These are phyloP conservation scores for Bellardia pandia DNA, from an alignment of 2,888 invertebrate species.

Conservation along the genomic window DNA sequence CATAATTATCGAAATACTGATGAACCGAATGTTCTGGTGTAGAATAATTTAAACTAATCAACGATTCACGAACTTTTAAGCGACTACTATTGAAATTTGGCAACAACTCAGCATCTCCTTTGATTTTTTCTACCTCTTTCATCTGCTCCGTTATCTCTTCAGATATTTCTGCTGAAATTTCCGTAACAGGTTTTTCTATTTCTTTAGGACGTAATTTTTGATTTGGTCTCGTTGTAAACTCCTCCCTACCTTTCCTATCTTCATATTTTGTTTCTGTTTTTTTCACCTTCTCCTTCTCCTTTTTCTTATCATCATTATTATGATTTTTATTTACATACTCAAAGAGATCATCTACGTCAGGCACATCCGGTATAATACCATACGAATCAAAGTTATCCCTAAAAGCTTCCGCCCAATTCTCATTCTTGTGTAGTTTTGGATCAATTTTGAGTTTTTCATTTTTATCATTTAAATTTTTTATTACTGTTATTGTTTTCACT, in stretches of 20 bases:
- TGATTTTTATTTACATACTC: conserved; percentile 81
- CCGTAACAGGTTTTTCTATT: conserved; percentile 69
- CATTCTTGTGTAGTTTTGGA: conserved; percentile 80
- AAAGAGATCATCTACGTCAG: conserved; percentile 82
- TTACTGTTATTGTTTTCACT: conserved; percentile 83
- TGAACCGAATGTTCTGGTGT: conserved; percentile 78
- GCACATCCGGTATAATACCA: conserved; percentile 82
- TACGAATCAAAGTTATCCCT: conserved; percentile 82
- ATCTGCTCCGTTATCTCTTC: conserved; percentile 51
- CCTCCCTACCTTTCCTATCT: conserved; percentile 55
- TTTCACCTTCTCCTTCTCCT: conserved; percentile 58
- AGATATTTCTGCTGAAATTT: conserved; percentile 66
- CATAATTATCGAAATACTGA: conserved; percentile 79
- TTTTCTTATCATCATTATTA: conserved; percentile 39
- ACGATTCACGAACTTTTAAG: conserved; percentile 77
- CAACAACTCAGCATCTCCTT: conserved; percentile 82
- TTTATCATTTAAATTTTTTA: conserved; percentile 80
- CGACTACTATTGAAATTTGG: conserved; percentile 74
- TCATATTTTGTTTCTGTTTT: conserved; percentile 46
- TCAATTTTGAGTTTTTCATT: conserved; percentile 79
- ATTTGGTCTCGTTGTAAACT: not conserved
- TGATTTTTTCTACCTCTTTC: conserved; percentile 79
- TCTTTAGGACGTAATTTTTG: conserved; percentile 52
- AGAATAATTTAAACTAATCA: conserved; percentile 78
- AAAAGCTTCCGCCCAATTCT: conserved; percentile 82